Conservation (phyloP, 1,140 invertebrate genomes). For the Hirudo medicinalis region DNA sequence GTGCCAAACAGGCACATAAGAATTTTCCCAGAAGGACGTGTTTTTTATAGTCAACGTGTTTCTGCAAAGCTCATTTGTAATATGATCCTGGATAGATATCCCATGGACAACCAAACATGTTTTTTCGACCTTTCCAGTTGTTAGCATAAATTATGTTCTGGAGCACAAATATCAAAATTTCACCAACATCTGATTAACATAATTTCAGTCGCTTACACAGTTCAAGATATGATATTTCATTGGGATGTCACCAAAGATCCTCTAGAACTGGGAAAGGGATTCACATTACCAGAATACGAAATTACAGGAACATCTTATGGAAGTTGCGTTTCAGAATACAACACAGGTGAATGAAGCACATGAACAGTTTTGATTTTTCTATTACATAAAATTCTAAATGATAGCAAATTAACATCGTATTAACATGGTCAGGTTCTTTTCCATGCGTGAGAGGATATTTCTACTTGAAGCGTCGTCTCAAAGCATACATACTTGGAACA, state of each 20-base stretch:
- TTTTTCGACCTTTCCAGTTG: conserved; percentile 78
- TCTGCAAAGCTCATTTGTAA: conserved; percentile 52
- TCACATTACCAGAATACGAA: conserved; percentile 18
- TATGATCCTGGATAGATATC: conserved; percentile 88
- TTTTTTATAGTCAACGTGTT: conserved; percentile 46
- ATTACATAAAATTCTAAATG: too few species aligned
- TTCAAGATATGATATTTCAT: conserved; percentile 27
- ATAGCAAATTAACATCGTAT: not conserved
- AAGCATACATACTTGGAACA: conserved; percentile 71
- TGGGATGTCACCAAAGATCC: conserved; percentile 25
- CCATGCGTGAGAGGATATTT: conserved; percentile 56
- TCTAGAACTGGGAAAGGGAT: conserved; percentile 17
- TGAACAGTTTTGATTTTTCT: too few species aligned
- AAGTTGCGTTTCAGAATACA: not conserved
- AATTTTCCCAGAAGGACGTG: conserved; percentile 50
- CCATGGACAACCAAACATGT: conserved; percentile 82
- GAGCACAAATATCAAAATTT: too few species aligned
- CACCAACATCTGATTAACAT: too few species aligned
- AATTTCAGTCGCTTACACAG: conserved; percentile 37
- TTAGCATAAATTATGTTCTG: conserved; percentile 24
- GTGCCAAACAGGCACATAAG: conserved; percentile 54
- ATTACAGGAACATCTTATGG: not conserved
- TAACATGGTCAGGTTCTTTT: conserved; percentile 11
- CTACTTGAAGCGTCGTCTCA: conserved; percentile 57
- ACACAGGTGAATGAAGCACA: too few species aligned